Evolutionary conservation across 2,113 vertebrate species (phyloP), one percentile per base, ranked within the genome.

Genomic region (Monopterus albus): DNA sequence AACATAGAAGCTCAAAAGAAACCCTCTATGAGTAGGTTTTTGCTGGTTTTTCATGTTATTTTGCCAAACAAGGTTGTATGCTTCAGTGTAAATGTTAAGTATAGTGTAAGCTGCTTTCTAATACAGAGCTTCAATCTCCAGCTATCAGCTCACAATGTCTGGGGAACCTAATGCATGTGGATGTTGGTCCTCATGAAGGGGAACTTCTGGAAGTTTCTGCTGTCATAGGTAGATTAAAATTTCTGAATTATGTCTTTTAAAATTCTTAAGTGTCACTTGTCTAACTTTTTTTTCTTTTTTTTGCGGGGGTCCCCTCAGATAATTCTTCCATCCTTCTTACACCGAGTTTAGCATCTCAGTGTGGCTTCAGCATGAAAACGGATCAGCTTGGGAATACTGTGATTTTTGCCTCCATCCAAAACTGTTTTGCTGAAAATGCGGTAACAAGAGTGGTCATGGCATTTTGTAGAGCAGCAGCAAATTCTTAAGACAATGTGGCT

Each of bases 401-500:
- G 43, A 78, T 94, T 49, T 93, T 88, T 43, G 87, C 75, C 6
- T 92, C 93, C 5, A 23, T 93, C 39, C 86, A 87, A 13, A 92
- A 91, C 78, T 93, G 93, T 60, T 92, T 92, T 70, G 53, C 82
- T 47, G 40, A 79, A 9, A 91, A 83, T 69, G 17, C 72, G 89
- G 92, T 93, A 88, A 70, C 13, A 7, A 53, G 0, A 26, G 39
- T 15, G 3, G 8, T 50, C 6, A 26, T 29, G 1, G 14, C 0
- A 10, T 7, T 66, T 28, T 33, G 2, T 7, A 11, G 11, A 35
- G 33, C 9, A 3, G 20, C 2, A 2, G 2, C 21, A 0, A 36
- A 45, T 26, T 8, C 6, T 43, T 50, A 11, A n/a, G n/a, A n/a
- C n/a, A n/a, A 29, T 13, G 5, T 23, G 10, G 2, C 33, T 17